Base-by-base conservation (phyloP, 2,888 invertebrate genomes). In the Fragum whitleyi region DNA sequence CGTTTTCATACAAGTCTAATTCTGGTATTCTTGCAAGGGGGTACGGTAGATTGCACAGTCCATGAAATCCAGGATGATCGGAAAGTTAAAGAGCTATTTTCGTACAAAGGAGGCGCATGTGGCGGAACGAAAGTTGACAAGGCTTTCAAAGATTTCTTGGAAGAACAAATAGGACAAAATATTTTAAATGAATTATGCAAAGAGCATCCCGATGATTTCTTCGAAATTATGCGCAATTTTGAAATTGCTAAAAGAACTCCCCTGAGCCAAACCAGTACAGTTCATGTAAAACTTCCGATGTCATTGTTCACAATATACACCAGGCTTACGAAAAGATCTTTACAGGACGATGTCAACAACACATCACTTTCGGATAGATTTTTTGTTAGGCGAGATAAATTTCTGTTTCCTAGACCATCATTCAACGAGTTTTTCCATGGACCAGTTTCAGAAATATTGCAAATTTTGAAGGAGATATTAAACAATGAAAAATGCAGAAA, bases 41-140 rank as follows among this genome's bases (percentile, higher is more conserved):
- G 82, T 0, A 82, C 82, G 26, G 82, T 79, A 19, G 82, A 82
- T 32, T 78, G 78, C 1, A 76, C 82, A 9, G 69, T 82, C 2
- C 82, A 82, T 51, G 69, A 82, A n/a, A 71, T 76, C n/a, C 29
- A 74, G 7, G 73, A 42, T 16, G 47, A 73, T 16, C 69, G 61
- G 0, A 62, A 61, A 36, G 59, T 82, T 36, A 78, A 76, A 51
- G 82, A 82, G 42, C 42, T 82, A 29, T 69, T 75, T 39, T 59
- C 39, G n/a, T 72, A 75, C n/a, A 76, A 59, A 21, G 82, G 82
- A 29, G 78, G 75, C 2, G 72, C 75, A 0, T 79, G 76, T 72
- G 82, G 82, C 21, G 82, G 82, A 16, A 79, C 82, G 14, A 47
- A 32, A 29, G 82, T 82, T 1, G 82, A 82, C 42, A 65, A 61